phyloP scores from a whole-genome alignment of 2,113 vertebrate species.

The Regulus satrapa region DNA sequence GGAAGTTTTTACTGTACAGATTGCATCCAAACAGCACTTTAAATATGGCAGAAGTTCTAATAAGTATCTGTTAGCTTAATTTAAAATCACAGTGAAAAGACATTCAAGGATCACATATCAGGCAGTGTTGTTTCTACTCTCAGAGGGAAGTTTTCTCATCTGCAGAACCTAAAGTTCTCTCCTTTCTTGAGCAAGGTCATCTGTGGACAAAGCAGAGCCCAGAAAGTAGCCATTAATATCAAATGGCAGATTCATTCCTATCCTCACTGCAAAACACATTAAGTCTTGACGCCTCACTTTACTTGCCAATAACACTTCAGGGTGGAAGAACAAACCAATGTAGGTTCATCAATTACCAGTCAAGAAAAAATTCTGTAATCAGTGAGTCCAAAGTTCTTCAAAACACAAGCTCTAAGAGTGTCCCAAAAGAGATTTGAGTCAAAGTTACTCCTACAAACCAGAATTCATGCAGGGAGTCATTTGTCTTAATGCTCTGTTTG shows the following conservation, averaged over 20 bases:
- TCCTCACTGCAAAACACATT: background rate
- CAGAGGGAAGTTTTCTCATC: background rate
- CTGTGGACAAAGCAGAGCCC: background rate
- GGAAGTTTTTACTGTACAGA: background rate
- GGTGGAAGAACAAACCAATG: background rate
- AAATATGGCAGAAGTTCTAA: background rate
- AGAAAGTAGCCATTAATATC: background rate
- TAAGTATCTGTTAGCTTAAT: background rate
- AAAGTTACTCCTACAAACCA: background rate
- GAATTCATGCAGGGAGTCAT: background rate
- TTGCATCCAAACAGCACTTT: background rate
- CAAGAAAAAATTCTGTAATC: background rate
- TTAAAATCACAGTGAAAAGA: background rate
- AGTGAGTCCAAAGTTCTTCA: background rate
- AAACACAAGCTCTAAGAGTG: background rate
- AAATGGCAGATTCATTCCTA: background rate
- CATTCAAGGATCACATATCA: background rate
- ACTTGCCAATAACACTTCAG: background rate
- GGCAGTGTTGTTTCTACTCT: background rate
- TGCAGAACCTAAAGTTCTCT: background rate
- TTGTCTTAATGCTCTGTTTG: background rate
- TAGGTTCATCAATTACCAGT: background rate
- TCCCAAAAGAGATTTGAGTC: background rate
- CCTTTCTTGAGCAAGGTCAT: background rate
- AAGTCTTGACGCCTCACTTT: background rate